Conservation (phyloP, 35 echinoderm and acorn worm genomes). For the Heliocidaris tuberculata region DNA sequence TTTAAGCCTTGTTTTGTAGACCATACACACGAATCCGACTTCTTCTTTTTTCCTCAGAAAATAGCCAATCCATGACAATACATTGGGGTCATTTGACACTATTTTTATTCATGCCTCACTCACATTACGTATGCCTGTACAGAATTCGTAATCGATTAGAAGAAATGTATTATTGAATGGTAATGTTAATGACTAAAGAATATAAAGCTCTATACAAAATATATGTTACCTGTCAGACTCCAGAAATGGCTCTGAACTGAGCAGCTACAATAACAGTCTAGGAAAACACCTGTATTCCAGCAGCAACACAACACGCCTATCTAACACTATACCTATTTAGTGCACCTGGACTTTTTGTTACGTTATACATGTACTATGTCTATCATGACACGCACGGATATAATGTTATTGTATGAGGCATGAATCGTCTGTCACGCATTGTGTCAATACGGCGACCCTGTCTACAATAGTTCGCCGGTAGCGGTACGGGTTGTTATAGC, state of each 20-base stretch:
- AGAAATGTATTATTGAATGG: too few species aligned
- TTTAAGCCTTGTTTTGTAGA: too few species aligned
- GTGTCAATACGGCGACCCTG: not conserved
- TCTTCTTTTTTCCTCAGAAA: too few species aligned
- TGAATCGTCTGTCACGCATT: not conserved
- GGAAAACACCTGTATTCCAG: not conserved
- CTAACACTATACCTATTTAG: not conserved
- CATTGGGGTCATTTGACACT: too few species aligned
- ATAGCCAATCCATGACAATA: too few species aligned
- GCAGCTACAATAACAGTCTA: not conserved
- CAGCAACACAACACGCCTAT: not conserved
- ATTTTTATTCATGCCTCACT: too few species aligned
- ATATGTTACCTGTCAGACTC: not conserved
- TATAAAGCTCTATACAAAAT: too few species aligned
- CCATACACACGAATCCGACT: too few species aligned
- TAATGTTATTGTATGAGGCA: not conserved
- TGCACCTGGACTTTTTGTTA: not conserved
- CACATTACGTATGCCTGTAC: too few species aligned
- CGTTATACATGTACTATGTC: too few species aligned
- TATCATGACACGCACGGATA: not conserved
- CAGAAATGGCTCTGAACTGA: not conserved
- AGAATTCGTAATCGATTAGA: too few species aligned
- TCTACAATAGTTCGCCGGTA: not conserved
- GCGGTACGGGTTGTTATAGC: conserved; percentile 29
- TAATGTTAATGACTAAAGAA: too few species aligned